phyloP scores from a whole-genome alignment of 2,797 vertebrate genomes.

The Lates japonicus region DNA sequence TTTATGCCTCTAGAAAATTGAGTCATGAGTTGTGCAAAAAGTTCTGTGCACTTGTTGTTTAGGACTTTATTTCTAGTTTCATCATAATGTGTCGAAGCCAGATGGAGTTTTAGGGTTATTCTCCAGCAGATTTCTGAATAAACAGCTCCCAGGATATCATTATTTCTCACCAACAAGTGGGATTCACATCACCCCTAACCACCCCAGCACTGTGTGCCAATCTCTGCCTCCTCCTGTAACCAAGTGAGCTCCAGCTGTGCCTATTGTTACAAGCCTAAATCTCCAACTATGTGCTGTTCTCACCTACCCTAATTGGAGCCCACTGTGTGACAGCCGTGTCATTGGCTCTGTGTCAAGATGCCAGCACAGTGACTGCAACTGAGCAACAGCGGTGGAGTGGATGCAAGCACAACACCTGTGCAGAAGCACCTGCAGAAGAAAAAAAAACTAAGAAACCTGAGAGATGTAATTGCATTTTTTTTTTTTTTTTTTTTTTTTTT shows the following conservation, averaged over 20 bases:
- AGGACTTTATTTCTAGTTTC: constrained; percentile 49
- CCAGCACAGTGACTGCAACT: constrained; percentile 69
- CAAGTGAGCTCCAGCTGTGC: constrained; percentile 68
- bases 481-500: constrained; percentile 13
- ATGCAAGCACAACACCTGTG: constrained; percentile 61
- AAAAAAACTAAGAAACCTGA: constrained; percentile 32
- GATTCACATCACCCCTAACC: constrained; percentile 47
- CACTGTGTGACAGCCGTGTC: constrained; percentile 79
- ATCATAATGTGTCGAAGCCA: constrained; percentile 29
- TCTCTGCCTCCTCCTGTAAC: constrained; percentile 53
- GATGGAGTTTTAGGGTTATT: constrained; percentile 43
- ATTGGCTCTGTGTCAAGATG: constrained; percentile 79
- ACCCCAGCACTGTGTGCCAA: constrained; percentile 41
- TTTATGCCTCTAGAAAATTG: background rate
- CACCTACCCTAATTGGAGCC: constrained; percentile 80
- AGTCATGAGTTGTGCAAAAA: constrained; percentile 19
- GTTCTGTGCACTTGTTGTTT: constrained; percentile 33
- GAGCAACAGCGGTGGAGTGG: constrained; percentile 54
- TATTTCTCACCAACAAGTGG: constrained; percentile 66
- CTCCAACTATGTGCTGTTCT: constrained; percentile 70
- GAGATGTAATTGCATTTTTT: constrained; percentile 42
- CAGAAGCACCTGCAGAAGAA: constrained; percentile 55
- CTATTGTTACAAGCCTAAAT: constrained; percentile 65
- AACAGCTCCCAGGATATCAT: constrained; percentile 66
- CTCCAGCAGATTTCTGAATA: constrained; percentile 55